Conservation (phyloP, 1,140 invertebrate genomes). For the Penaeus vannamei region DNA sequence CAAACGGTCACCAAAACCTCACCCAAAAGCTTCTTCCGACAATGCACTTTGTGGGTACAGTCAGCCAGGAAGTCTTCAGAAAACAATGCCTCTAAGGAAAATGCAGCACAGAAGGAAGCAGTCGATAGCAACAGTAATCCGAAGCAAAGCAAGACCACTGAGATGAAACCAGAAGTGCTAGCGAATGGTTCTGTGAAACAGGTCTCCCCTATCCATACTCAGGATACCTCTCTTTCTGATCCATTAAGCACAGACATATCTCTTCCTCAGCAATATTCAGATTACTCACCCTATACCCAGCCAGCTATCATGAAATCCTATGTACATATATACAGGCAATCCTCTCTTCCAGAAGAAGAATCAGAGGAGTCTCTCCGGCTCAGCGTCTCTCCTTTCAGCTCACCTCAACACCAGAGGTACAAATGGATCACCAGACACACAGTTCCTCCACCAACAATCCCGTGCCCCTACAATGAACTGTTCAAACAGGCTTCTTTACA, state of each 20-base stretch:
- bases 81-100: background rate
- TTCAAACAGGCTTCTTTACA: constrained; percentile 14
- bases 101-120: background rate
- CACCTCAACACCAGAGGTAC: constrained; percentile 10
- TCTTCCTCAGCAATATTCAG: constrained; percentile 22
- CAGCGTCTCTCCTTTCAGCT: constrained; percentile 6
- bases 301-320: constrained; percentile 43
- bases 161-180: too few relatives aligned
- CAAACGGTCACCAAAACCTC: constrained; percentile 24
- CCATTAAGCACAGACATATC: constrained; percentile 29
- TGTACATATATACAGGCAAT: constrained; percentile 27
- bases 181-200: too few relatives aligned
- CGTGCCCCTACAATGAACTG: background rate
- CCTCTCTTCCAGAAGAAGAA: constrained; percentile 13
- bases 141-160: too few relatives aligned
- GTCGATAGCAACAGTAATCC: constrained; percentile 5
- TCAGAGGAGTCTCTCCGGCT: constrained; percentile 1
- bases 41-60: constrained; percentile 47
- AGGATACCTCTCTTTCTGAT: background rate
- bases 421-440: background rate
- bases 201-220: background rate
- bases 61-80: constrained; percentile 27
- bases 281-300: constrained; percentile 39
- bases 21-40: constrained; percentile 31
- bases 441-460: background rate